Base-by-base conservation (phyloP, 2,888 invertebrate genomes). In the Scrobipalpa atriplicella region DNA sequence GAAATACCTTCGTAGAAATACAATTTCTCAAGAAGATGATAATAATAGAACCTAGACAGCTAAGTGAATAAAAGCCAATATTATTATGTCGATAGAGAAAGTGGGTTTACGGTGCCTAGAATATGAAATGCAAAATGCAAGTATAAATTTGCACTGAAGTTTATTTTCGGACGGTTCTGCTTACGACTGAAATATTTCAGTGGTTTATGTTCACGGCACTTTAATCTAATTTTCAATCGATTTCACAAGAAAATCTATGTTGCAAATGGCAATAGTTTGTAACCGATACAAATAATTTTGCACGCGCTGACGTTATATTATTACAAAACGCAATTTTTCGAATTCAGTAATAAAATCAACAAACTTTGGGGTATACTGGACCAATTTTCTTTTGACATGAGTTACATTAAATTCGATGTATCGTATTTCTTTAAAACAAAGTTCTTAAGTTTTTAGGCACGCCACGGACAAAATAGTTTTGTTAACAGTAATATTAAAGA, bases 121-220 rank as follows among this genome's bases (percentile, higher is more conserved):
- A 47, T 47, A 47, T 47, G 6, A 16, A 47, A 47, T 47, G 47
- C 47, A 16, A n/a, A 47, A 47, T 47, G 47, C 47, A 16, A 47
- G 47, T 47, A 47, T n/a, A 47, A 47, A 47, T 47, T 43, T 16
- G 47, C 47, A 47, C n/a, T 43, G 47, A 47, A 47, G 47, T 47
- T 47, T 47, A 47, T 47, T 47, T 47, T 47, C 6, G n/a, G 47
- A n/a, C 47, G 16, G 8, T 1, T 39, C 39, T 11, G 16, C 29
- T 3, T 47, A 47, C 43, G 47, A 47, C n/a, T 47, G 47, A 47
- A 16, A 47, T 47, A 47, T 47, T 47, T 47, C 47, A 47, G 16
- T n/a, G 47, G 47, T 47, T 47, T 47, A 47, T 47, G 47, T 16
- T 6, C 47, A 47, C 16, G 47, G n/a, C 47, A 47, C 47, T 47